Conservation (phyloP, 2,797 vertebrate genomes). For the Acipenser transmontanus region DNA sequence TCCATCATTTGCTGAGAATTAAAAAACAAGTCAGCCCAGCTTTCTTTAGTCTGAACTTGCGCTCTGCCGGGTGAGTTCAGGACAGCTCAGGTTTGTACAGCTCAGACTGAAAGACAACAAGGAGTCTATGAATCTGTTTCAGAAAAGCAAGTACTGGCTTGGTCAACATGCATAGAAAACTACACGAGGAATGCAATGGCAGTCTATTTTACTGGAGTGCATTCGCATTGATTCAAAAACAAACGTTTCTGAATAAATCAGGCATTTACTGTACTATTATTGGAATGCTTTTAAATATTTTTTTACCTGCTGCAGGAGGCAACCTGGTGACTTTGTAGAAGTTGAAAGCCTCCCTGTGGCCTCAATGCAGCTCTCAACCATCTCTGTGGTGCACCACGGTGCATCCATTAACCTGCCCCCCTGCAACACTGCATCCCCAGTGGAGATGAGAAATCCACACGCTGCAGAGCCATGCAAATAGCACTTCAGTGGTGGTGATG, state of each 20-base stretch:
- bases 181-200: not conserved
- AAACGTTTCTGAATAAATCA: not conserved
- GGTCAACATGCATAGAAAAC: not conserved
- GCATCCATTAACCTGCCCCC: no score
- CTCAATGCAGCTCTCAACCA: no score
- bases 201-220: not conserved
- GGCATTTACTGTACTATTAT: not conserved
- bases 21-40: not conserved
- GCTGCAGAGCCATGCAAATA: no score
- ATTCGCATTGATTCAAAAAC: not conserved
- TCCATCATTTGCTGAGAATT: not conserved
- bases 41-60: not conserved
- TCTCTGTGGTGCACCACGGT: no score
- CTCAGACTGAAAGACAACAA: not conserved
- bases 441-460: no score
- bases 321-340: no score
- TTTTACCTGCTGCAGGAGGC: not conserved
- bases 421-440: no score
- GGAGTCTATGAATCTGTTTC: not conserved
- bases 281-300: not conserved
- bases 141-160: not conserved
- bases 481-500: no score
- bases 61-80: not conserved
- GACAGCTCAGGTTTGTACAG: slow-evolving; percentile 1
- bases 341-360: no score